Conservation (phyloP, 1,140 invertebrate genomes). For the Drosophila tristis region DNA sequence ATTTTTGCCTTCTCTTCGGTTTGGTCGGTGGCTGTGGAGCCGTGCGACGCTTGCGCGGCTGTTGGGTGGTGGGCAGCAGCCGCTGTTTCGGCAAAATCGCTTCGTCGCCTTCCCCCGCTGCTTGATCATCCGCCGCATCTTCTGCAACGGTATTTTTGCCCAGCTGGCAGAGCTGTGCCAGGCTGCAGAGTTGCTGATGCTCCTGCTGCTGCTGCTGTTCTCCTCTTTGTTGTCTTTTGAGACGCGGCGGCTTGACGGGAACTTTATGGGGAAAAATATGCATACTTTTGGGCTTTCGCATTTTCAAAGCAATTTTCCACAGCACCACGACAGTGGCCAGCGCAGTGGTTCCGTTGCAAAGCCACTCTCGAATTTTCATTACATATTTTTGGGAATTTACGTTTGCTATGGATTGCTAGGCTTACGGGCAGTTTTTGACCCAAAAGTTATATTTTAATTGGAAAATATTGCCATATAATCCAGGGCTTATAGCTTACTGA, state of each 20-base stretch:
- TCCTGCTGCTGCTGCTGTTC: constrained; percentile 1
- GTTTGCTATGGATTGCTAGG: no score
- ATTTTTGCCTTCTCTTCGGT: background rate
- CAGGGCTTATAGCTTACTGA: background rate
- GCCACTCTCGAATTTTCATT: constrained; percentile 5
- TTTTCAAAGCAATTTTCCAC: constrained; percentile 5
- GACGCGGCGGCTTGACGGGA: constrained; percentile 39
- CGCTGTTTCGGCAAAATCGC: constrained; percentile 3
- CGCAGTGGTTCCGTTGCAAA: background rate
- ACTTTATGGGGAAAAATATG: constrained; percentile 30
- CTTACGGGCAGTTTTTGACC: no score
- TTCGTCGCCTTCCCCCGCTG: background rate
- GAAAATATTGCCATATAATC: background rate
- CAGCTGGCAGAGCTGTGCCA: constrained; percentile 22
- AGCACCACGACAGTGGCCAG: background rate
- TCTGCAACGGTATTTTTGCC: background rate
- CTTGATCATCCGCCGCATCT: background rate
- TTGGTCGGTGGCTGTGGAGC: constrained; percentile 29
- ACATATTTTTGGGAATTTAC: background rate
- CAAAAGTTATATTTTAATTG: no score
- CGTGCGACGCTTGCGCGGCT: constrained; percentile 33
- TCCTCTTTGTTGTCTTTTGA: constrained; percentile 12
- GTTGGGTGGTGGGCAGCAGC: constrained; percentile 10
- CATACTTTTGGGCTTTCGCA: constrained; percentile 32
- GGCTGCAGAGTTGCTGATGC: constrained; percentile 9